Evolutionary conservation across 2,888 invertebrate genomes (phyloP), one percentile per base, ranked within the genome.

Genomic region (Hipparchia semele): DNA sequence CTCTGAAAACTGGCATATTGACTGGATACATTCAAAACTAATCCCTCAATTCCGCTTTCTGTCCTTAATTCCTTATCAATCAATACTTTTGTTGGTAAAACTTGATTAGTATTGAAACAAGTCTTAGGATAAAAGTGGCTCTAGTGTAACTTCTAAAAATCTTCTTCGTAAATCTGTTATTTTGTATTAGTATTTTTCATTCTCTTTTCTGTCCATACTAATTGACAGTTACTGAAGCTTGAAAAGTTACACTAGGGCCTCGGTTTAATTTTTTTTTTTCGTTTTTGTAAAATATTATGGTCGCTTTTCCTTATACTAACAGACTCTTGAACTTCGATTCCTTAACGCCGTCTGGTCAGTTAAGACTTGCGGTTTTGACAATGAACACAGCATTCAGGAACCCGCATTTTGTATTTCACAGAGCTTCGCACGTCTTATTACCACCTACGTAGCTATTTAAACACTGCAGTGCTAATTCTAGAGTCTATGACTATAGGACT

Each of bases 401-500:
- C 46, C 66, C 64, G n/a, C 10, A n/a, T 64, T 23, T 6, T 1
- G 12, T 9, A 13, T 39, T 7, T 64, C 51, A 64, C 64, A 10
- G 49, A 64, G 9, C 23, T 51, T 6, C 51, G 70, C 67, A 66
- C 73, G 70, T 68, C 76, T 73, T 72, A 68, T 68, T 73, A 8
- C 73, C 78, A 68, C 58, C 80, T 81, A 81, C 79, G 76, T 81
- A 82, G 83, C 81, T 80, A 79, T 79, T 74, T 71, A 75, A 77
- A 80, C 79, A 80, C 81, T 77, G 78, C 72, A 72, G 46, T 69
- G 64, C 65, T 69, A 66, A 56, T 74, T 70, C 69, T 80, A 79
- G 79, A 83, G 84, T 87, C 82, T 86, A 83, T 84, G 87, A 88
- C 87, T 91, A 90, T 82, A 89, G 88, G 80, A 87, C 84, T 80